These are phyloP conservation scores for Podarcis raffonei DNA, from an alignment of 2,113 vertebrate species.

Conservation along the genomic window DNA sequence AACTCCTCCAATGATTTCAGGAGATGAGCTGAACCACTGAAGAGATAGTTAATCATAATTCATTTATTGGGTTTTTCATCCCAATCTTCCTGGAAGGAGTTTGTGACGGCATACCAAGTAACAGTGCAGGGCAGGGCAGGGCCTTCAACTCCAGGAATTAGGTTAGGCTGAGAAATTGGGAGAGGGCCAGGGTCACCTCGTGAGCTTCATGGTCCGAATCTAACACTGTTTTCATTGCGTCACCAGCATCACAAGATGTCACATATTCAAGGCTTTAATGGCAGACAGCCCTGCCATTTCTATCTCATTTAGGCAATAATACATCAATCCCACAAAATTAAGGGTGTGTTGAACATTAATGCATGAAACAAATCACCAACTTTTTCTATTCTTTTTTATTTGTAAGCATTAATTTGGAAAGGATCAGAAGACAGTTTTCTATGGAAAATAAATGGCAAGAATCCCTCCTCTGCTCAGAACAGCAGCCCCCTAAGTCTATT, in stretches of 20 bases:
- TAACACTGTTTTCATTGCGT: not conserved
- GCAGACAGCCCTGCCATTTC: not conserved
- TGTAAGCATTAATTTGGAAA: not conserved
- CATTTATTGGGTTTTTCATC: not conserved
- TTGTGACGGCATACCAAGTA: not conserved
- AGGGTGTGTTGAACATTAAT: not conserved
- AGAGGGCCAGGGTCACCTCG: not conserved
- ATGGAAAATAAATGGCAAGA: not conserved
- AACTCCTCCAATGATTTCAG: not conserved
- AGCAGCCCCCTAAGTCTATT: too few species aligned
- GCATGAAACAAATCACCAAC: not conserved
- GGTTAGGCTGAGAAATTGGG: not conserved
- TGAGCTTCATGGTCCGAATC: not conserved
- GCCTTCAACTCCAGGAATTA: not conserved
- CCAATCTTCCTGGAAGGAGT: not conserved
- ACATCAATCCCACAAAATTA: not conserved
- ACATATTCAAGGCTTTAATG: not conserved
- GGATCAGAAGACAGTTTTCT: not conserved
- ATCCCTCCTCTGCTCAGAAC: not conserved
- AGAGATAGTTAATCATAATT: not conserved
- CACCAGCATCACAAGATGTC: not conserved
- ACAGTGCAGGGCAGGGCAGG: not conserved
- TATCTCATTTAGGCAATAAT: not conserved
- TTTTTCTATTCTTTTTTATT: not conserved
- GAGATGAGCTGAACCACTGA: not conserved